Evolutionary conservation across 2,113 vertebrate genomes (phyloP).

Genomic region (Nothoprocta perdicaria): DNA sequence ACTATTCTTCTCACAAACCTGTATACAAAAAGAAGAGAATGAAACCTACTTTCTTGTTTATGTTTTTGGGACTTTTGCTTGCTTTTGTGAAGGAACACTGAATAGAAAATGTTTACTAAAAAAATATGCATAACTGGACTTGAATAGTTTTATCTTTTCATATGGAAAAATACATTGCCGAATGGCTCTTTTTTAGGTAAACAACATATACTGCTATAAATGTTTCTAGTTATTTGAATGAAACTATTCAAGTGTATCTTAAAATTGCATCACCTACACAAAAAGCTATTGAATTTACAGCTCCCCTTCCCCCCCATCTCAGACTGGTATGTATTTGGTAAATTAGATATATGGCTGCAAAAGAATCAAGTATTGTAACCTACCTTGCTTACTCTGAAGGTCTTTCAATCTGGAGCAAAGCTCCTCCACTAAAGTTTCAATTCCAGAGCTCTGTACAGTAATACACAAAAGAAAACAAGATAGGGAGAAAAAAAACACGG

Average conservation of each 20-base stretch:
- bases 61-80: too few relatives aligned
- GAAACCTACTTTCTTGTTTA: background rate
- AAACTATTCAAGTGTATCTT: background rate
- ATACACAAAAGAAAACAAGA: background rate
- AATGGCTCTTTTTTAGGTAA: background rate
- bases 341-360: background rate
- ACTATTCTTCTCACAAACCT: background rate
- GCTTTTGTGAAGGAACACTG: background rate
- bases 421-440: slow-evolving; percentile 98
- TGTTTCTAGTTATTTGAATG: background rate
- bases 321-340: background rate
- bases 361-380: slow-evolving; percentile 23
- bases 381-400: slow-evolving; percentile 97
- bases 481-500: background rate
- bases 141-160: background rate
- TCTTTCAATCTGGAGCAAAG: slow-evolving; percentile 98
- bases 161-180: background rate
- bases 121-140: background rate
- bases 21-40: background rate
- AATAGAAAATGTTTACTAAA: background rate
- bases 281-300: background rate
- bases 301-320: background rate
- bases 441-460: slow-evolving; percentile 90
- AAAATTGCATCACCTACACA: background rate
- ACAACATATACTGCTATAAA: background rate